Conservation (phyloP, 2,113 vertebrate genomes). For the Melanerpes aurifrons region DNA sequence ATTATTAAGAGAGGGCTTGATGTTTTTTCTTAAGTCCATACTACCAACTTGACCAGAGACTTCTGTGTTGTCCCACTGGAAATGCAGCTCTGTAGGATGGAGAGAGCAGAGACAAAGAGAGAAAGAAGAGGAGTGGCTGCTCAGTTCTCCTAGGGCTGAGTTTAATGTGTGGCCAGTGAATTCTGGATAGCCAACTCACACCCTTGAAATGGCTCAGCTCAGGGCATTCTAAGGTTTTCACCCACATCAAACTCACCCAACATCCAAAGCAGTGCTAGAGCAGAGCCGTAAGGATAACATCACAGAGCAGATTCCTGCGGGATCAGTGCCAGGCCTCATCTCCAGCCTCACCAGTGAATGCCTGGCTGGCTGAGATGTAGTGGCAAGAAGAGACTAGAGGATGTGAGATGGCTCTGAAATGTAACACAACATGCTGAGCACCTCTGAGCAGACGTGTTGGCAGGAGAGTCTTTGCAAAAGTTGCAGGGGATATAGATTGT, state of each 20-base stretch:
- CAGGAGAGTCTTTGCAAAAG: background rate
- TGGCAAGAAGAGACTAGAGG: no score
- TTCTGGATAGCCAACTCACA: background rate
- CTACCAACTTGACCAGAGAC: background rate
- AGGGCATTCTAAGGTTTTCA: background rate
- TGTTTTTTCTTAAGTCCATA: background rate
- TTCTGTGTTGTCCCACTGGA: background rate
- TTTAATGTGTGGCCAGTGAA: background rate
- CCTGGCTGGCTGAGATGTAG: no score
- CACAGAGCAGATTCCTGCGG: no score
- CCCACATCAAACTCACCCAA: background rate
- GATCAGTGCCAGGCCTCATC: no score
- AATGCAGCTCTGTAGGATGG: background rate
- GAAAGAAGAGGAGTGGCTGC: background rate
- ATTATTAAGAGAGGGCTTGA: background rate
- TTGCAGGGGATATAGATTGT: background rate
- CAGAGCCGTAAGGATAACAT: no score
- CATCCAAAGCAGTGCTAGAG: no score
- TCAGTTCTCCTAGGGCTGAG: fast-evolving
- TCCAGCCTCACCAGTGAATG: no score
- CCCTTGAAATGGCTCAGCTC: background rate
- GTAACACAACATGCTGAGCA: no score
- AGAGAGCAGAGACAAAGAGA: background rate
- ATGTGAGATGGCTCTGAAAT: no score
- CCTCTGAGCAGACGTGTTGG: background rate